These are phyloP conservation scores for Nylanderia fulva DNA, from an alignment of 1,140 invertebrate species.

Conservation along the genomic window DNA sequence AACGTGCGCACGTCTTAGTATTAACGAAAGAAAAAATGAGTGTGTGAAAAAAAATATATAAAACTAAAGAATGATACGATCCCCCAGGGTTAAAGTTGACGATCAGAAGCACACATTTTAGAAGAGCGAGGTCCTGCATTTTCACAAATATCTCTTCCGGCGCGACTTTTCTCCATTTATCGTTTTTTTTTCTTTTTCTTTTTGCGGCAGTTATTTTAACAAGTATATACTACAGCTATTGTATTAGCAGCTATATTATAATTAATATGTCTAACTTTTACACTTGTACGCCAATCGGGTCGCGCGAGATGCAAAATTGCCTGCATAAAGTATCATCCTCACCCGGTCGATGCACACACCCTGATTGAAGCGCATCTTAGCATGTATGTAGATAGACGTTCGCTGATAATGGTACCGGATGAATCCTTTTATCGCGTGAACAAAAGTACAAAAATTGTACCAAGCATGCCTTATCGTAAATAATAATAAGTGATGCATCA, in stretches of 20 bases:
- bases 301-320: constrained; percentile 59
- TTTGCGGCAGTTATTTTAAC: constrained; percentile 67
- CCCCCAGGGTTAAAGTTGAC: constrained; percentile 73
- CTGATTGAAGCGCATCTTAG: constrained; percentile 52
- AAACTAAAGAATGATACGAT: constrained; percentile 67
- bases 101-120: constrained; percentile 63
- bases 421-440: constrained; percentile 46
- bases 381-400: constrained; percentile 33
- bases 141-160: constrained; percentile 80
- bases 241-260: constrained; percentile 70
- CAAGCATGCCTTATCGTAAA: constrained; percentile 72
- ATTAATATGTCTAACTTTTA: constrained; percentile 60
- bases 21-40: constrained; percentile 73
- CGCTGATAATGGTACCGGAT: constrained; percentile 33
- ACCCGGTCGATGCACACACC: constrained; percentile 24
- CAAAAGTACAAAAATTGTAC: constrained; percentile 76
- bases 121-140: constrained; percentile 79
- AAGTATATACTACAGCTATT: constrained; percentile 57
- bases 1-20: constrained; percentile 80
- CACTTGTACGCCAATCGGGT: constrained; percentile 39
- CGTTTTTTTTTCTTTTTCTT: constrained; percentile 63
- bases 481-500: constrained; percentile 66
- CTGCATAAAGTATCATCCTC: constrained; percentile 44
- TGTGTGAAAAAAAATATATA: constrained; percentile 69
- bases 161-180: constrained; percentile 59